Base-by-base conservation (phyloP, 1,140 invertebrate species). In the Diorhabda elongata region DNA sequence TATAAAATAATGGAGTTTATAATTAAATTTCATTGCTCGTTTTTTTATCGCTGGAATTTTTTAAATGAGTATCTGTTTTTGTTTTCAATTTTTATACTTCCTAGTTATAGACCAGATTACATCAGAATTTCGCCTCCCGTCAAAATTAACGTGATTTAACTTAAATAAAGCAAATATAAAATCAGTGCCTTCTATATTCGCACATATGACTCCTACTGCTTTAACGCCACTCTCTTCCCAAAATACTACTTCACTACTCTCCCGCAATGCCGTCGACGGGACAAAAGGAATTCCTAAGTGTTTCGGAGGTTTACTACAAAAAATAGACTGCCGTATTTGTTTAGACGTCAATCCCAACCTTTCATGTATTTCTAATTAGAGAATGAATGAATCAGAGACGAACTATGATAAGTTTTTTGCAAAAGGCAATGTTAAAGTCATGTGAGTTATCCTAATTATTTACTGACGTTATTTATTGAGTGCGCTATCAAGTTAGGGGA, bases 271-370 rank as follows among this genome's bases (percentile, higher is more conserved):
- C 61, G 47, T 8, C 47, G 47, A 8, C n/a, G 11, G 42, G 11
- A 62, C 61, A 62, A 62, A 62, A 62, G 44, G 61, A 62, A 62
- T 62, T 62, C 61, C 61, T 43, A 43, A 62, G 61, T 62, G 44
- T 43, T 62, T 42, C 61, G 41, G 8, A 62, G 61, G 61, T 62
- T 44, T 42, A 26, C 47, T 4, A 61, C 43, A 62, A 62, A 62
- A 62, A 62, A 62, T 62, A 62, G 61, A 62, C 61, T n/a, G 43
- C 43, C 44, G 42, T 62, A 11, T 62, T 62, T 62, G 43, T 62
- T 62, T 62, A 44, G 61, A 62, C 61, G 61, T 44, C 44, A 43
- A 62, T 26, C 26, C 26, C 43, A 44, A 62, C 61, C 61, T 62
- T 44, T 62, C 61, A 44, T 5, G 44, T 62, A 62, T 44, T 44